Conservation (phyloP, 2,113 vertebrate genomes). For the Forbesichthys papilliferus region DNA sequence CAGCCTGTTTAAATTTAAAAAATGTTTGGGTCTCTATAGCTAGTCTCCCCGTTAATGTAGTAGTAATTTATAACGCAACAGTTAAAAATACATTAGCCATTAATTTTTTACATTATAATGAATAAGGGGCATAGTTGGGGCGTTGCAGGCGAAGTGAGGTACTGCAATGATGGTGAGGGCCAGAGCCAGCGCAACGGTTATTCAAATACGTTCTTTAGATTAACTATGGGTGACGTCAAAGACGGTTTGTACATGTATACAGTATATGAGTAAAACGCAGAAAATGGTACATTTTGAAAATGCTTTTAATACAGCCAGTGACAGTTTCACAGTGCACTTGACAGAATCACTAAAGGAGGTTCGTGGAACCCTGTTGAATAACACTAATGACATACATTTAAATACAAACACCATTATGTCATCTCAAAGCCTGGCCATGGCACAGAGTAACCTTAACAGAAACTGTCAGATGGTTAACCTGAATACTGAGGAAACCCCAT, state of each 20-base stretch:
- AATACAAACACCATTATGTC: constrained; percentile 43
- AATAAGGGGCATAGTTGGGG: too few relatives aligned
- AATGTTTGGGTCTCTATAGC: too few relatives aligned
- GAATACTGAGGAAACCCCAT: constrained; percentile 63
- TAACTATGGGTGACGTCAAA: too few relatives aligned
- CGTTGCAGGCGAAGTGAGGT: too few relatives aligned
- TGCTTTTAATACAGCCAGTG: constrained; percentile 69
- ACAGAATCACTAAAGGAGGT: constrained; percentile 57
- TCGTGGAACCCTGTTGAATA: constrained; percentile 60
- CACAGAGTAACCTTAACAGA: constrained; percentile 16
- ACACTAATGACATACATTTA: constrained; percentile 50
- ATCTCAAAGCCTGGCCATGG: constrained; percentile 43
- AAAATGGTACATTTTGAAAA: constrained; percentile 46
- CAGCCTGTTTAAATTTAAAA: too few relatives aligned
- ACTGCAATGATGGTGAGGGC: too few relatives aligned
- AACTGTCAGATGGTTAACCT: constrained; percentile 53
- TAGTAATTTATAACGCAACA: too few relatives aligned
- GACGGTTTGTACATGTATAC: background rate
- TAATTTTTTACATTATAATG: too few relatives aligned
- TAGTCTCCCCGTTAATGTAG: too few relatives aligned
- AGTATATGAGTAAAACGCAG: background rate
- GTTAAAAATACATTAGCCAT: too few relatives aligned
- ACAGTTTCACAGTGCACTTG: constrained; percentile 66
- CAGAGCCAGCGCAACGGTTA: too few relatives aligned
- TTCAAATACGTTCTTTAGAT: too few relatives aligned